A percentile compares a stretch with the other conserved stretches of the same genome.
These are phyloP conservation scores for Cyrtorhinus lividipennis DNA, from an alignment of 1,140 invertebrate species.

Conservation along the genomic window DNA sequence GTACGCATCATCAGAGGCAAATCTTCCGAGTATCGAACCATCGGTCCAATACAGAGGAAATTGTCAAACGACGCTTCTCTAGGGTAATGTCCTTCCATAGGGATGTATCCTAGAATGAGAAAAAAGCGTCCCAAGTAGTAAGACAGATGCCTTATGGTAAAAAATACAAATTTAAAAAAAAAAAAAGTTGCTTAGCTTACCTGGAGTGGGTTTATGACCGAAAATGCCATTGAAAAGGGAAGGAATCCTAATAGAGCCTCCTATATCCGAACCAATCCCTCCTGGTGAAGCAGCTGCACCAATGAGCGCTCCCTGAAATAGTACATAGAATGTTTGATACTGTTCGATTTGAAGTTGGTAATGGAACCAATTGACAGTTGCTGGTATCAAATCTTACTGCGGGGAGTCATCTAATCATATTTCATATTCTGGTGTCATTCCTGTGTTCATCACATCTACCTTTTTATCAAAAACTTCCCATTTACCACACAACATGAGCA, in stretches of 20 bases:
- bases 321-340: too few species aligned
- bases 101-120: slow-evolving; percentile 32
- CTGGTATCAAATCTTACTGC: too few species aligned
- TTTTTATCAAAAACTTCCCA: too few species aligned
- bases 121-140: not conserved
- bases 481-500: too few species aligned
- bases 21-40: slow-evolving; percentile 66
- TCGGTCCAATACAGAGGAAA: slow-evolving; percentile 50
- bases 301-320: slow-evolving; percentile 44
- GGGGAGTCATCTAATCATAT: too few species aligned
- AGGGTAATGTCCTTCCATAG: slow-evolving; percentile 43
- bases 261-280: slow-evolving; percentile 75
- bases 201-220: slow-evolving; percentile 68
- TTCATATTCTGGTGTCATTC: too few species aligned
- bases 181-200: slow-evolving; percentile 29
- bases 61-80: slow-evolving; percentile 34
- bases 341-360: too few species aligned
- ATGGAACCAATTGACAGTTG: too few species aligned
- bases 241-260: slow-evolving; percentile 72
- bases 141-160: slow-evolving; percentile 17
- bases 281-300: slow-evolving; percentile 56
- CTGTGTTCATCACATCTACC: too few species aligned
- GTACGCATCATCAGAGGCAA: slow-evolving; percentile 54
- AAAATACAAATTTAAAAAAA: not conserved
- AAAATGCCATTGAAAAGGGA: slow-evolving; percentile 73